Percentiles rank a stretch among this genome's conserved stretches.
phyloP scores from a whole-genome alignment of 2,113 vertebrate species.

The Myxocyprinus asiaticus region DNA sequence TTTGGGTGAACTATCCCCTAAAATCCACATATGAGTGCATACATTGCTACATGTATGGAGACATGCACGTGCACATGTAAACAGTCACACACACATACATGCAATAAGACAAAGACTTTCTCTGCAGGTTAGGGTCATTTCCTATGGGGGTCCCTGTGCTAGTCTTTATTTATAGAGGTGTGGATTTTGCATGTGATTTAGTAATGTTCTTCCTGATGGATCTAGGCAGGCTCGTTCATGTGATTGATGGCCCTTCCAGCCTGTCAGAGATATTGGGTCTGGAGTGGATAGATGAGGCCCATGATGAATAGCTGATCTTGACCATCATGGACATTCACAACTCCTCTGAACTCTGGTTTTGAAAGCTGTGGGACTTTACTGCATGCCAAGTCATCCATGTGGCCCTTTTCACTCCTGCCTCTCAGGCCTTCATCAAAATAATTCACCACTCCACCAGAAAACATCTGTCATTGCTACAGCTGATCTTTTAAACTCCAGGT shows the following conservation, averaged over 20 bases:
- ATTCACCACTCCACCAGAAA: slow-evolving; percentile 35
- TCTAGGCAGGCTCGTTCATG: slow-evolving; percentile 61
- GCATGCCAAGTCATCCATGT: slow-evolving; percentile 33
- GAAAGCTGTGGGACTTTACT: slow-evolving; percentile 12
- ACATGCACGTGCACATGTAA: too few species aligned
- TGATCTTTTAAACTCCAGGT: slow-evolving; percentile 26
- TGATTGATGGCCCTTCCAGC: slow-evolving; percentile 65
- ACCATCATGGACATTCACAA: slow-evolving; percentile 47
- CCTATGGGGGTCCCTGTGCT: slow-evolving; percentile 33
- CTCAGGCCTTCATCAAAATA: slow-evolving; percentile 21
- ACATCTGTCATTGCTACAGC: slow-evolving; percentile 28
- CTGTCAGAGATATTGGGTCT: slow-evolving; percentile 61
- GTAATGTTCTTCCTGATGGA: slow-evolving; percentile 63
- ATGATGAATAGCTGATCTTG: slow-evolving; percentile 60
- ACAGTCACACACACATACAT: neutral
- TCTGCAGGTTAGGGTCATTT: slow-evolving; percentile 43
- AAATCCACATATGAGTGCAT: too few species aligned
- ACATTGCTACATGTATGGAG: too few species aligned
- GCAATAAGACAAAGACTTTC: slow-evolving; percentile 28
- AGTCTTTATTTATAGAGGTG: slow-evolving; percentile 64
- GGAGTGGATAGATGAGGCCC: slow-evolving; percentile 63
- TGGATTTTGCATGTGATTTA: slow-evolving; percentile 69
- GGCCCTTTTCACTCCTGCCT: slow-evolving; percentile 20
- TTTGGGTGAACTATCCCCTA: too few species aligned
- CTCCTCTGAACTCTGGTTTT: slow-evolving; percentile 11